A percentile compares a stretch with the other conserved stretches of the same genome.
These are phyloP conservation scores for Tragelaphus eurycerus DNA, from an alignment of 2,797 vertebrate species.

Conservation along the genomic window DNA sequence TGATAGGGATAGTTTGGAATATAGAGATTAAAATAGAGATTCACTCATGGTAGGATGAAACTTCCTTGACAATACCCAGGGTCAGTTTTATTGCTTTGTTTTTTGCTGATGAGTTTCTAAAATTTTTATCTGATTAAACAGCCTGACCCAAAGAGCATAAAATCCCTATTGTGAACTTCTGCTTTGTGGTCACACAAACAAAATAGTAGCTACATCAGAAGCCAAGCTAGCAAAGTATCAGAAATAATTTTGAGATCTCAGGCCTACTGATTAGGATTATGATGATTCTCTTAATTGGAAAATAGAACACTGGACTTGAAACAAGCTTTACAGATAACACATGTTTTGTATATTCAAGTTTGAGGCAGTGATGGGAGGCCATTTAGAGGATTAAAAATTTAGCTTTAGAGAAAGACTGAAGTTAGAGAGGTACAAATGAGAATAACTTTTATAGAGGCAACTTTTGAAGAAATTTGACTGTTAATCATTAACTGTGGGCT, in stretches of 20 bases:
- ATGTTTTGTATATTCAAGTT: background rate
- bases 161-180: conserved; percentile 6
- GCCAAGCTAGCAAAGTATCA: background rate
- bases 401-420: background rate
- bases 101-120: conserved; percentile 30
- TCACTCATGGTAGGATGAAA: background rate
- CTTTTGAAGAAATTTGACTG: background rate
- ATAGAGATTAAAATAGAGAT: background rate
- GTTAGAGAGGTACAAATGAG: background rate
- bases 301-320: background rate
- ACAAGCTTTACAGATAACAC: background rate
- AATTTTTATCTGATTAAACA: conserved; percentile 36
- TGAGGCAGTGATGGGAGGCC: background rate
- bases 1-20: background rate
- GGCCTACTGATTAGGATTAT: background rate
- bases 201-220: background rate
- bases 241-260: background rate
- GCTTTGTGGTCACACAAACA: background rate
- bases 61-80: background rate
- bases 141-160: background rate
- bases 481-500: background rate
- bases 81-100: background rate
- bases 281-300: background rate
- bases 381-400: background rate
- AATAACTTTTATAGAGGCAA: background rate